These are phyloP conservation scores for Chaetorhynchus papuensis DNA, from an alignment of 2,113 vertebrate species.

Conservation along the genomic window DNA sequence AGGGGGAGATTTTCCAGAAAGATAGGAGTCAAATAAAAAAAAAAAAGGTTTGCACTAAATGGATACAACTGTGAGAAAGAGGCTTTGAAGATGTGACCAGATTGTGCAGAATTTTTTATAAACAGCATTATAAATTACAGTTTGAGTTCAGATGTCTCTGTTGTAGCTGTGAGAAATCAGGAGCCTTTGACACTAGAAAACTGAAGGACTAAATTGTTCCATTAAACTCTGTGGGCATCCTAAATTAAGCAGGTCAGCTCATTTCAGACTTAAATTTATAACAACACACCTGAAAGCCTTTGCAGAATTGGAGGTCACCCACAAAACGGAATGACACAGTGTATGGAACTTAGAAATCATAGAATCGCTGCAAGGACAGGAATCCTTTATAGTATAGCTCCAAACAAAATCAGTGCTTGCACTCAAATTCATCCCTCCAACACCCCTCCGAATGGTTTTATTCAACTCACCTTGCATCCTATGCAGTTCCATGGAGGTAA, in stretches of 20 bases:
- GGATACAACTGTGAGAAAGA: background rate
- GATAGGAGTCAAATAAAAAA: background rate
- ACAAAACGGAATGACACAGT: background rate
- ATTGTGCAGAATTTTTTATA: background rate
- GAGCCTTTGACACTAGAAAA: background rate
- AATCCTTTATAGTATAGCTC: background rate
- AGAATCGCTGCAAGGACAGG: background rate
- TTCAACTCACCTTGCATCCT: background rate
- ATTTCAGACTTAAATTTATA: background rate
- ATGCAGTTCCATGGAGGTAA: background rate
- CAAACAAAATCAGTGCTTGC: background rate
- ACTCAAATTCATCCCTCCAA: background rate
- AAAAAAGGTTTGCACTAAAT: background rate
- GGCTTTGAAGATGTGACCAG: background rate
- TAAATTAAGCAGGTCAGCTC: constrained; percentile 19
- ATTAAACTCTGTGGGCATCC: background rate
- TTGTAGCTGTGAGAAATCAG: background rate
- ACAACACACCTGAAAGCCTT: background rate
- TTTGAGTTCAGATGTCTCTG: background rate
- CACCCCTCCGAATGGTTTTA: background rate
- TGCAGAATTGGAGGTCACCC: background rate
- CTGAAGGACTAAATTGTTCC: background rate
- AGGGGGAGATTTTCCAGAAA: background rate
- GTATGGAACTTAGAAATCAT: background rate
- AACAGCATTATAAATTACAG: background rate